These are phyloP conservation scores for Pterophyllum scalare DNA, from an alignment of 2,113 vertebrate species.

Conservation along the genomic window DNA sequence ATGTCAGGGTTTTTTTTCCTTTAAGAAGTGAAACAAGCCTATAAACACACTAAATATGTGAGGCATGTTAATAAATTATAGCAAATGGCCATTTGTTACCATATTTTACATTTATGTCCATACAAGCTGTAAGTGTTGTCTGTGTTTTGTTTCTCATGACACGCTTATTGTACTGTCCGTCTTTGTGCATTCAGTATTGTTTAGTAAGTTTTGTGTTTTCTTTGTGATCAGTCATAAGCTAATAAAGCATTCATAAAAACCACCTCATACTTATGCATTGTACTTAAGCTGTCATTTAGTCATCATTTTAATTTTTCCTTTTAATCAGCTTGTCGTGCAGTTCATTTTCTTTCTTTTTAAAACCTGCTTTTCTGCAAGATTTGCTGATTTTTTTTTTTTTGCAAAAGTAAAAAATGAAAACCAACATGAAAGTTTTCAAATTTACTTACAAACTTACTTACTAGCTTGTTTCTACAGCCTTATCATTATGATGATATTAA, in stretches of 20 bases:
- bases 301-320: constrained; percentile 2
- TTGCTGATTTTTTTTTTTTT: background rate
- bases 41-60: background rate
- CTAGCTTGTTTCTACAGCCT: background rate
- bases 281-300: background rate
- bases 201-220: constrained; percentile 11
- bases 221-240: constrained; percentile 21
- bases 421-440: background rate
- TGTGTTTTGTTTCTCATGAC: constrained; percentile 15
- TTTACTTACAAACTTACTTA: background rate
- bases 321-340: background rate
- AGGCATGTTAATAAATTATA: background rate
- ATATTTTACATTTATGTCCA: constrained; percentile 9
- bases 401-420: background rate
- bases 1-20: no score
- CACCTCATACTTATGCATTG: constrained; percentile 44
- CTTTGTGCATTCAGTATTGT: constrained; percentile 2
- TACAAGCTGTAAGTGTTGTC: constrained; percentile 9
- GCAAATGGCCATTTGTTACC: background rate
- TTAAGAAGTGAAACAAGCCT: no score
- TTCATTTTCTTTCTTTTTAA: background rate
- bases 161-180: background rate
- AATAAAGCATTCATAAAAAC: constrained; percentile 62
- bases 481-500: background rate
- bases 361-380: fast-evolving